Evolutionary conservation across 1,140 invertebrate genomes (phyloP), one percentile per base, ranked within the genome.

Genomic region (Frieseomelitta varia): DNA sequence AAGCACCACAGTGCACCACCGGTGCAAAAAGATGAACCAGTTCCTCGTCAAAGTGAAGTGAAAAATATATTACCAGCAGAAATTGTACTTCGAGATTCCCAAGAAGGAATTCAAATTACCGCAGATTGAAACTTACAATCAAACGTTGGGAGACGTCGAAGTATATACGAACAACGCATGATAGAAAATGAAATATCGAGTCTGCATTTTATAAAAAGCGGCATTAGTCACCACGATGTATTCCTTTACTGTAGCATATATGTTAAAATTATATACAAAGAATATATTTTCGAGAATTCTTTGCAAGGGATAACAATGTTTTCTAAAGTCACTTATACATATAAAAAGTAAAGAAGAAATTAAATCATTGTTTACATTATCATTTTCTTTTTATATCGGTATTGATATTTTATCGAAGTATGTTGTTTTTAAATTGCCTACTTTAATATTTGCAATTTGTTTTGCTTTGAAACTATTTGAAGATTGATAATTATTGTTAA

Each of bases 1-100:
- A 96, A 96, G 89, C 96, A 96, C 88, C 92, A 93, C 73, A 17
- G 72, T 34, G 67, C 72, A 39, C 65, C 78, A 15, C 53, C 34
- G 1, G 55, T 74, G 14, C 85, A 86, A 53, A 81, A 95, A 94
- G 90, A 95, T 93, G 89, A 93, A 91, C 76, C 78, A 81, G 87
- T 78, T 34, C 77, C 87, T 55, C 74, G 81, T 11, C 75, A 86
- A 6, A 56, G 56, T 17, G 85, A 89, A 61, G 69, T 65, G 11
- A 92, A 90, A 67, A 80, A 78, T 27, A 69, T 81, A 21, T 56
- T 82, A 34, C 81, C 87, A n/a, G 67, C 88, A 27, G 85, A 87
- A 12, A 89, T 91, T 34, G 79, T 86, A 56, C 82, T 86, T 39
- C 85, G 90, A 69, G 86, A 87, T 34, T 69, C 84, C 1, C 76